Evolutionary conservation across 1,140 invertebrate genomes (phyloP), one percentile per base, ranked within the genome.

Genomic region (Agraylea sexmaculata): DNA sequence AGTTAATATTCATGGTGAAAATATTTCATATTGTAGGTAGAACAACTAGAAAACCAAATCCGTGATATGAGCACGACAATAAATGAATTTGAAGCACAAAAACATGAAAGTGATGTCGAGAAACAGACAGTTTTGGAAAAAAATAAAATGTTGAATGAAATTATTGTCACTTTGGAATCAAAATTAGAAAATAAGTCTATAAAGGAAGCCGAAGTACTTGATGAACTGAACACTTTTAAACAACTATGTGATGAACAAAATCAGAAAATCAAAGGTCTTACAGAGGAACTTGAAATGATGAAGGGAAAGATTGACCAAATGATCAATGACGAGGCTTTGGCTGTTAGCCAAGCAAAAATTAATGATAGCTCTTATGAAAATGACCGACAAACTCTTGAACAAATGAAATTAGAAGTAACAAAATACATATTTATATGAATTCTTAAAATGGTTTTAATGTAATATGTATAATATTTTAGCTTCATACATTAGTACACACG

Each of bases 81-180:
- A 20, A 54, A 57, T 1, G 74, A 78, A 11, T 54, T 72, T 1
- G 73, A 78, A 46, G 52, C 62, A 0, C 71, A 70, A 29, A 75
- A 73, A 46, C 60, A 68, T 1, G 68, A 71, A 30, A 51, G 72
- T 0, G 77, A 85, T 51, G 59, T 59, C 0, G 80, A 86, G 43
- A 56, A 80, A 0, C 78, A 81, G 55, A 71, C 71, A 2, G 73
- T 78, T 0, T 64, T 78, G 11, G 78, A 83, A 7, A 85, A 87
- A 55, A 75, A 85, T 13, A 65, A 67, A 41, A 64, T 79, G 5
- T 58, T 86, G 3, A 65, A 82, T 21, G 79, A 88, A 23, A 80
- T 87, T 32, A 83, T 90, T 28, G 57, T 64, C 1, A 80, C 84
- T 43, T 57, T 86, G 20, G 84, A 88, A 51, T 62, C 60, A 6